Base-by-base conservation (phyloP, 2,888 invertebrate genomes). In the Napeogenes inachia region DNA sequence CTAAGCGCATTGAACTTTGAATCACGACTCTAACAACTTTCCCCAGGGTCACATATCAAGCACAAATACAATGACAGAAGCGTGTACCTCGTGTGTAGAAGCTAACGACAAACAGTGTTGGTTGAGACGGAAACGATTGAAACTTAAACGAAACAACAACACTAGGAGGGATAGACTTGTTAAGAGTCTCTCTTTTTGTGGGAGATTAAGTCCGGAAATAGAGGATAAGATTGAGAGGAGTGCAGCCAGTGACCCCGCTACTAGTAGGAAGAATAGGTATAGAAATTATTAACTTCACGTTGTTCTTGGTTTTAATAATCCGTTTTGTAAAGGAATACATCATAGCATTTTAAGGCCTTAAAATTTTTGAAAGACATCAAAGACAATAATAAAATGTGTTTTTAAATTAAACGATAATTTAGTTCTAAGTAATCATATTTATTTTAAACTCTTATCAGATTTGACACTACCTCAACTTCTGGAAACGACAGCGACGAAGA, bases 171-270 rank as follows among this genome's bases (percentile, higher is more conserved):
- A 91, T 65, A 85, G 92, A 47, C 80, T 95, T 57, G 93, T 95
- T 21, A 95, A 96, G 84, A 95, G 95, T 0, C 93, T 94, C 53
- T 94, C 95, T 6, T 94, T 95, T 84, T 94, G 94, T 60, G 94
- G 94, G 13, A 91, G 93, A 63, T 85, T 92, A 61, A 90, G 91
- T 57, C 87, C 91, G 1, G 91, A 92, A 71, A 89, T 92, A 38
- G 93, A 92, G 70, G 91, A 91, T 70, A 92, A 88, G 71, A 87
- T 85, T 65, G 93, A 92, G 65, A 82, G 93, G 63, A 92, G 92
- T 69, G 92, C 92, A 0, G 92, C 92, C 8, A 94, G 93, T 71
- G 93, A 94, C 73, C 93, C 94, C 0, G 92, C 93, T 62, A 92
- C 92, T 46, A 90, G 91, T 66, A 88, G 92, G 64, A 91, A 91